Percentiles rank a stretch among this genome's conserved stretches.
These are phyloP conservation scores for Styela plicata DNA, from an alignment of 23 tunicate species.

Conservation along the genomic window DNA sequence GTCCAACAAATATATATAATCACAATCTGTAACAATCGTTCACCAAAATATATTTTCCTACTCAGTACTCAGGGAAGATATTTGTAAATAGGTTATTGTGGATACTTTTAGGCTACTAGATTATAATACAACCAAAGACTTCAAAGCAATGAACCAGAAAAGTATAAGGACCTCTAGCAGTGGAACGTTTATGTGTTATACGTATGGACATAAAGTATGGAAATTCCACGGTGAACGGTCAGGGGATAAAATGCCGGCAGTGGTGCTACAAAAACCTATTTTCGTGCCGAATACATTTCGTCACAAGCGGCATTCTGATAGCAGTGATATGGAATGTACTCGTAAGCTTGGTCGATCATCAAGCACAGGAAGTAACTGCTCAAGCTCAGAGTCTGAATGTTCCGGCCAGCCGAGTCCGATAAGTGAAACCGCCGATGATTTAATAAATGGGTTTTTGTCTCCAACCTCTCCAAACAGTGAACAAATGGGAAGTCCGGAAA, in stretches of 20 bases:
- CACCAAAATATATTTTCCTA: no score
- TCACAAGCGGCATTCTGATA: not conserved
- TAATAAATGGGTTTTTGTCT: not conserved
- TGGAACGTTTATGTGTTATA: constrained; percentile 30
- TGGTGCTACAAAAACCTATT: not conserved
- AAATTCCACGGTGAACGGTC: constrained; percentile 30
- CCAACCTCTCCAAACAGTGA: constrained; percentile 12
- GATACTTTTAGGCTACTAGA: not conserved
- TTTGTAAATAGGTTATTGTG: not conserved
- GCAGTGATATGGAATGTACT: not conserved
- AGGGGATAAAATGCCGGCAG: constrained; percentile 26
- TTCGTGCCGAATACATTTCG: not conserved
- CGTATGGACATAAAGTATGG: constrained; percentile 30
- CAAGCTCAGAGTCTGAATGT: constrained; percentile 29
- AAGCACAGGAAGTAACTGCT: constrained; percentile 23
- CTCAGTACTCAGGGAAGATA: no score
- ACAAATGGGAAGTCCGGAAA: not conserved
- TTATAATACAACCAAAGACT: not conserved
- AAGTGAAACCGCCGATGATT: constrained; percentile 8
- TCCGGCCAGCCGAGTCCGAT: constrained; percentile 32
- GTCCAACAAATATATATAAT: no score
- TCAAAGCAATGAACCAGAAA: not conserved
- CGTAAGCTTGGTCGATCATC: constrained; percentile 13
- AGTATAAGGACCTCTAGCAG: not conserved
- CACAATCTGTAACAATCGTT: no score